Conservation (phyloP, 2,113 vertebrate genomes). For the Oryzias curvinotus region DNA sequence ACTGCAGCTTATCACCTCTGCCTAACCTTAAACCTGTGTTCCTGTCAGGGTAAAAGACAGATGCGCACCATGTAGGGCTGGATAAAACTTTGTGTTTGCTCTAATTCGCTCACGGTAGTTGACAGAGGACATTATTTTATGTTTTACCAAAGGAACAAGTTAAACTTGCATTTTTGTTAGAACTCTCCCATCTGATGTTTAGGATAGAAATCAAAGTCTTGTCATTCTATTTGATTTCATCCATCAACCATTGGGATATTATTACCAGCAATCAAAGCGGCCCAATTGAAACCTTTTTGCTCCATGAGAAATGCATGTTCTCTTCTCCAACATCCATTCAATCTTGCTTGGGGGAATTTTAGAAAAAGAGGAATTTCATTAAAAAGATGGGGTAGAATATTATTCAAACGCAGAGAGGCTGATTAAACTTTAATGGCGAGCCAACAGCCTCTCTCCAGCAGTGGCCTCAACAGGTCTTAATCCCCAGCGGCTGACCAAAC, state of each 20-base stretch:
- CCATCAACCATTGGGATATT: conserved; percentile 67
- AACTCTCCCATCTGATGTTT: conserved; percentile 46
- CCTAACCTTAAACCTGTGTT: background rate
- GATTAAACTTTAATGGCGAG: conserved; percentile 76
- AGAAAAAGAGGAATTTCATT: conserved; percentile 51
- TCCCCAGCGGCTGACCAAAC: conserved; percentile 66
- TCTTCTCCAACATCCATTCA: conserved; percentile 41
- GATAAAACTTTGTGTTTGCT: conserved; percentile 33
- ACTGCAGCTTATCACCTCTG: background rate
- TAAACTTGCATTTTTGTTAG: conserved; percentile 16
- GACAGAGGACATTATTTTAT: conserved; percentile 38
- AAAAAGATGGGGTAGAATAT: conserved; percentile 38
- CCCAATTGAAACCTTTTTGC: conserved; percentile 70
- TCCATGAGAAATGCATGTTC: conserved; percentile 44
- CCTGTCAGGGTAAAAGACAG: background rate
- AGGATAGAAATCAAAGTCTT: conserved; percentile 67
- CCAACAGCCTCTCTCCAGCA: conserved; percentile 50
- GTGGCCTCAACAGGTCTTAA: conserved; percentile 77
- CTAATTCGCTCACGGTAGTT: conserved; percentile 53
- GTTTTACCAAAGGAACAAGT: conserved; percentile 31
- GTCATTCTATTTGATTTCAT: conserved; percentile 72
- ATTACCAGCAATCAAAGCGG: conserved; percentile 68
- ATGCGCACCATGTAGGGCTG: background rate
- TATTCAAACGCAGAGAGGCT: conserved; percentile 48
- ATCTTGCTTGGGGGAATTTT: conserved; percentile 48